Base-by-base conservation (phyloP, 2,888 invertebrate genomes). In the Geophilus truncorum region DNA sequence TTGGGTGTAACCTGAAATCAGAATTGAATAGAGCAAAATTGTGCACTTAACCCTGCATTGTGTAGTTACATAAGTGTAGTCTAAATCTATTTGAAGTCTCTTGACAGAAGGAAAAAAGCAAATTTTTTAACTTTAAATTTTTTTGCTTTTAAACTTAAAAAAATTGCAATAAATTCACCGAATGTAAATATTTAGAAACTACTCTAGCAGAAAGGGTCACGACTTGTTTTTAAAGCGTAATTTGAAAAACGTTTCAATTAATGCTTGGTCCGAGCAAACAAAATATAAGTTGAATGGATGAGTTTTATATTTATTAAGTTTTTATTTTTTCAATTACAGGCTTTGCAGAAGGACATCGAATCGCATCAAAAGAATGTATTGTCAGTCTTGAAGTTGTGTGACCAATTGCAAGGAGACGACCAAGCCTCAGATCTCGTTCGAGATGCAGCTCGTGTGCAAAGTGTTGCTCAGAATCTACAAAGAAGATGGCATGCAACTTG, bases 301-400 rank as follows among this genome's bases (percentile, higher is more conserved):
- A n/a, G n/a, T n/a, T n/a, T n/a, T n/a, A n/a, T n/a, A 28, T 28
- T 36, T 23, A 18, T 40, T 45, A 23, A 32, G 18, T 51, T 62
- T 6, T 78, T 45, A 83, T 83, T 83, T 85, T 84, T 83, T 5
- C 15, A 45, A 45, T 89, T 89, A 30, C 91, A 96, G 96, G 93
- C 93, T 90, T 92, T 96, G 88, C 95, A 96, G 90, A 92, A 92
- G 87, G 95, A 96, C 90, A 95, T 96, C 88, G 94, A 95, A 91
- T 94, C 94, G 88, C 95, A 86, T 81, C 86, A 86, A 3, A 85
- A 86, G 81, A 84, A 86, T 57, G 86, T 88, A n/a, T 86, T 86
- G 34, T 85, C 86, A 23, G 85, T 88, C 5, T 83, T 87, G 78
- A 87, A 87, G 82, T 84, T 87, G 76, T 87, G 87, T 81, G 86